Evolutionary conservation across 2,797 vertebrate genomes (phyloP), one percentile per base, ranked within the genome.

Genomic region (Thamnophis elegans): DNA sequence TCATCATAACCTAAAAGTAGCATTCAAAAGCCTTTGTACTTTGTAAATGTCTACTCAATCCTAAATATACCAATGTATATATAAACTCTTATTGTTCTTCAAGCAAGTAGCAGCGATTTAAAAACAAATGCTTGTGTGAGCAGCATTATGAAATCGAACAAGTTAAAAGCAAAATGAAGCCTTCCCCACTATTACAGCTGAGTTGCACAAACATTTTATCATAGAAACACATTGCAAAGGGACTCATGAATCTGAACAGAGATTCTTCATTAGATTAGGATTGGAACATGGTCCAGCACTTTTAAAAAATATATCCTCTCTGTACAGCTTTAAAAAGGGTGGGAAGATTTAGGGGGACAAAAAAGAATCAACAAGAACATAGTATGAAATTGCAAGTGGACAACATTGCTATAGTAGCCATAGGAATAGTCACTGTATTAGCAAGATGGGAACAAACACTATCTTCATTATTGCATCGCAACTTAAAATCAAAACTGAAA

Each of bases 141-240:
- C 55, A 94, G 59, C 93, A 95, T 96, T 95, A 96, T 95, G 93
- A 93, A 96, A 94, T 95, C 93, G 91, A 92, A 93, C 82, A 93
- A 93, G 92, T 91, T 94, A 92, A 94, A 94, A 92, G 89, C 92
- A 59, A 91, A 95, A 91, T 89, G 93, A 95, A 95, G 92, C 95
- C 93, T 94, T 32, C 28, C 54, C 90, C 94, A 28, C 12, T n/a
- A 95, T 96, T 91, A 94, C 42, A 92, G 92, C 90, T 93, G 91
- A 95, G 95, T 95, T 94, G 94, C 91, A 94, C 90, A 95, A 91
- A 96, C 91, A 95, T 95, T 95, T 96, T 89, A 92, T 87, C 92
- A 95, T 85, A 94, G 93, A 95, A 95, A 62, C 92, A 93, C 85
- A 93, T 93, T 96, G 95, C 86, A 93, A 94, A 96, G 91, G 89